Conservation (phyloP, 2,113 vertebrate species). For the Salvelinus alpinus region DNA sequence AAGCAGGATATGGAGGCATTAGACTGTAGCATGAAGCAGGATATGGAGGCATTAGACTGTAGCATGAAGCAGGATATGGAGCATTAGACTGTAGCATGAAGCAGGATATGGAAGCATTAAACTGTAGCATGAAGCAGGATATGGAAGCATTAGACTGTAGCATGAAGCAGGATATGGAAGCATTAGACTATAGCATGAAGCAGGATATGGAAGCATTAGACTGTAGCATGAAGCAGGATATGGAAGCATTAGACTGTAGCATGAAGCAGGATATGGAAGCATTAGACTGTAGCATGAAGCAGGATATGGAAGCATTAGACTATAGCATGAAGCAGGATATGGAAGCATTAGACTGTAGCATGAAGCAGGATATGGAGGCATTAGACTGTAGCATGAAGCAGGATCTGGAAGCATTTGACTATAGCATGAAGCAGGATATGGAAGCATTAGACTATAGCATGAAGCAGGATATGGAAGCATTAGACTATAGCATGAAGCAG, state of each 20-base stretch:
- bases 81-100: no score
- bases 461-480: neutral
- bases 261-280: neutral
- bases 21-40: no score
- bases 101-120: no score
- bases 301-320: neutral
- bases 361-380: neutral
- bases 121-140: no score
- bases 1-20: neutral
- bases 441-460: neutral
- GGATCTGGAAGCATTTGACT: neutral
- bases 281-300: no score
- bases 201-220: neutral
- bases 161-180: no score
- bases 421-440: neutral
- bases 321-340: neutral
- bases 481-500: no score
- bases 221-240: neutral
- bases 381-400: no score
- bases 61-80: no score
- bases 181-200: no score
- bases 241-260: neutral
- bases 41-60: no score
- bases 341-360: neutral
- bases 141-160: no score